Base-by-base conservation (phyloP, 2,113 vertebrate genomes). In the Galbula dea region DNA sequence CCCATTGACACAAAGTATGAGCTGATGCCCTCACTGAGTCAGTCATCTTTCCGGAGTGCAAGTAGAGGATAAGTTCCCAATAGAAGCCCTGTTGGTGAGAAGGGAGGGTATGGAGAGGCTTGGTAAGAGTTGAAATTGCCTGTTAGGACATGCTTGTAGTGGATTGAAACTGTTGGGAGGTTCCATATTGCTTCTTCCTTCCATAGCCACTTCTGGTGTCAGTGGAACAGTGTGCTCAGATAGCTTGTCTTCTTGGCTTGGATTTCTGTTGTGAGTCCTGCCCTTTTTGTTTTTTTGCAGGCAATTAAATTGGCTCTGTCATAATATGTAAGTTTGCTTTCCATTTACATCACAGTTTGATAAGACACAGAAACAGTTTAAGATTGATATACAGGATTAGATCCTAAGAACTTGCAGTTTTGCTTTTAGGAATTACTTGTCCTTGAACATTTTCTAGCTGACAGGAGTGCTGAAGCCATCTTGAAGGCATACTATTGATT, bases 101-200 rank as follows among this genome's bases (percentile, higher is more conserved):
- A 66, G 58, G 15, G 10, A 29, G 19, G 8, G 17, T 23, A 20
- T 30, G 34, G 34, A 26, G 39, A 62, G 41, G 27, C 26, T 87
- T 77, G 0, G 3, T 45, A 24, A 59, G 48, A 36, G 14, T 20
- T 59, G 32, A 54, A 27, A 13, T 77, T 49, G 16, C 2, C 1
- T 63, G 7, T 74, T 29, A 12, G 26, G 20, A 32, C 23, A 11
- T 27, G 32, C 11, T 12, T 76, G 14, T 86, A 63, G 14, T 37
- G 29, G 16, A 17, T 87, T 73, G 34, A 12, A 4, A 0, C 6
- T 26, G 11, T 12, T 80, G 32, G 29, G 22, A 54, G 41, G 24
- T 59, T 22, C 5, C 0, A 0, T 52, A 8, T 62, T 61, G 5
- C 6, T 63, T 43, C 24, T 46, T 57, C 12, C 13, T 51, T 26